A percentile compares a stretch with the other conserved stretches of the same genome.
Conservation (phyloP, 2,797 vertebrate species). For the Eulemur coronatus region DNA sequence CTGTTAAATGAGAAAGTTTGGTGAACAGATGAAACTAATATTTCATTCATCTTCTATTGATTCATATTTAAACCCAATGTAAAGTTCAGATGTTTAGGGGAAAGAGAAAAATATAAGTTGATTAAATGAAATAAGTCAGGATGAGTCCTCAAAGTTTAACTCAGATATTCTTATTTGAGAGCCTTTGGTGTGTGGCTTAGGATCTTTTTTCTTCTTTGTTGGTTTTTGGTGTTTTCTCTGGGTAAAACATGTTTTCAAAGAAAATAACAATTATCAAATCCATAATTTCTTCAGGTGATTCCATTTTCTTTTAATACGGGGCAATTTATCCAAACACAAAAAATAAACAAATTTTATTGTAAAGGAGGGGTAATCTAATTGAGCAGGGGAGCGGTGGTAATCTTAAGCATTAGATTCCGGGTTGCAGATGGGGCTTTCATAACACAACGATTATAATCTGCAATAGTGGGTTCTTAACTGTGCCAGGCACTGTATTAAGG, state of each 20-base stretch:
- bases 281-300: background rate
- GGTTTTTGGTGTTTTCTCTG: background rate
- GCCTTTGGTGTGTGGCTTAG: background rate
- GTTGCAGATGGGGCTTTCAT: background rate
- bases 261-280: background rate
- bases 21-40: slow-evolving; percentile 79
- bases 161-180: slow-evolving; percentile 25
- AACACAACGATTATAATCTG: background rate
- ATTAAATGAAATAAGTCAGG: slow-evolving; percentile 75
- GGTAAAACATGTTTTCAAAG: background rate
- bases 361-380: background rate
- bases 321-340: background rate
- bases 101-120: slow-evolving; percentile 49
- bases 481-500: background rate
- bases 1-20: slow-evolving; percentile 68
- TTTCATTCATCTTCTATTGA: slow-evolving; percentile 79
- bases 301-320: background rate
- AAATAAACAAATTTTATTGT: background rate
- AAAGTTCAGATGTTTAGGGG: slow-evolving; percentile 76
- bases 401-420: background rate
- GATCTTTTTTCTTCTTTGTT: background rate
- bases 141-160: slow-evolving; percentile 53
- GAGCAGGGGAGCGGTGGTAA: background rate
- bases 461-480: background rate
- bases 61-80: slow-evolving; percentile 78